Percentiles rank a stretch among this genome's conserved stretches.
phyloP scores from a whole-genome alignment of 2,888 invertebrate species.

The Synanthedon myopaeformis region DNA sequence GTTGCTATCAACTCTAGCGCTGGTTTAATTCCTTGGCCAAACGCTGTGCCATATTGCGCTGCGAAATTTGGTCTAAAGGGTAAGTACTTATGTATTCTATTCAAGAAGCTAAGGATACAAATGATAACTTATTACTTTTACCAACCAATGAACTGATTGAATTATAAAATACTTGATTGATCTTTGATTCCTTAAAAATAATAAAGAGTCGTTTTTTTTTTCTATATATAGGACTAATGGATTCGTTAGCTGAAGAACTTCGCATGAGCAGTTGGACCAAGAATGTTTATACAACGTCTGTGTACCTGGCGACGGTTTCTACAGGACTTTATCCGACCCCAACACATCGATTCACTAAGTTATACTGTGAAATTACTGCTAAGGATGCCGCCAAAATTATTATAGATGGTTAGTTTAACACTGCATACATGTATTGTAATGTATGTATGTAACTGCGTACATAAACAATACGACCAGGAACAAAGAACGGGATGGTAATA shows the following conservation, averaged over 20 bases:
- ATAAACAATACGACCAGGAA: too few relatives aligned
- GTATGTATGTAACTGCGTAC: too few relatives aligned
- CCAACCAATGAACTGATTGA: not conserved
- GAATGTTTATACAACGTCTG: constrained; percentile 52
- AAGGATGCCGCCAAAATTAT: constrained; percentile 52
- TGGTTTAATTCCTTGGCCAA: constrained; percentile 47
- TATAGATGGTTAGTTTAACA: constrained; percentile 36
- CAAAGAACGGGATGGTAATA: too few relatives aligned
- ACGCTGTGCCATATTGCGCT: constrained; percentile 57
- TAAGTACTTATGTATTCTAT: constrained; percentile 11
- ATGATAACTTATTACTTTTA: too few relatives aligned
- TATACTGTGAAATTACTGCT: constrained; percentile 43
- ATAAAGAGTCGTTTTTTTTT: too few relatives aligned
- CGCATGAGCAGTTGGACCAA: constrained; percentile 53
- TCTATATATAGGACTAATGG: constrained; percentile 51
- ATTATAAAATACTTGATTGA: not conserved
- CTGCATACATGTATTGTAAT: not conserved
- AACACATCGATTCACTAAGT: constrained; percentile 46
- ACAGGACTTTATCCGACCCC: constrained; percentile 51
- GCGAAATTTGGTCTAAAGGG: constrained; percentile 59
- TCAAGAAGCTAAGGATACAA: not conserved
- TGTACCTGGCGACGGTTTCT: constrained; percentile 47
- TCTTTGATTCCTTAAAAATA: not conserved
- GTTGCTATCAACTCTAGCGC: constrained; percentile 58
- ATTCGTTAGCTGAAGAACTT: constrained; percentile 52